A percentile compares a stretch with the other conserved stretches of the same genome.
Conservation (phyloP, 2,888 invertebrate genomes). For the Abscondita cerata region DNA sequence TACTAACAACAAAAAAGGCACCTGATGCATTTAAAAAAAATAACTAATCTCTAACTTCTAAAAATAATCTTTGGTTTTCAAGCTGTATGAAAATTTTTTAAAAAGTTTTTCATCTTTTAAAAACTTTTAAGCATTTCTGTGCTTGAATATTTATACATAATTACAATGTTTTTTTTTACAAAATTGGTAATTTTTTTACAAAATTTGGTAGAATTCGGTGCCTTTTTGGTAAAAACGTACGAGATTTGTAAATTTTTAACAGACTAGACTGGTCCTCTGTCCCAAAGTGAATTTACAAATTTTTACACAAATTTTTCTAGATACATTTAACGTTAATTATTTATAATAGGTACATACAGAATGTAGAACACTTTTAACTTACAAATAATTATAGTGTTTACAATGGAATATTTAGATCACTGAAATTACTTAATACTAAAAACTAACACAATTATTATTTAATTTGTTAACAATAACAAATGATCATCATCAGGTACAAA, state of each 20-base stretch:
- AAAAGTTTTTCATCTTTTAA: conserved; percentile 46
- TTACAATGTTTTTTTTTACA: conserved; percentile 20
- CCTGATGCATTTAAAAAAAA: conserved; percentile 19
- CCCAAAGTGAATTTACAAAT: conserved; percentile 27
- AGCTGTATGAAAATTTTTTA: conserved; percentile 59
- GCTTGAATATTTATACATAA: conserved; percentile 41
- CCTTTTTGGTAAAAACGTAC: not conserved
- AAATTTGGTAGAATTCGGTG: conserved; percentile 36
- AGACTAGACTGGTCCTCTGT: conserved; percentile 54
- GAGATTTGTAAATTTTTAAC: conserved; percentile 19
- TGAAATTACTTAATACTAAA: not conserved
- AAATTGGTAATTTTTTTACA: conserved; percentile 35
- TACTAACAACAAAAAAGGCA: conserved; percentile 29
- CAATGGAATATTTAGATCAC: not conserved
- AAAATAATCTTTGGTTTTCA: conserved; percentile 55
- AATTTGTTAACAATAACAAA: conserved; percentile 6
- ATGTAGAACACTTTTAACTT: not conserved
- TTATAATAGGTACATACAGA: not conserved
- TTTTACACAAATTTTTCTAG: conserved; percentile 6
- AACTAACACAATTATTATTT: not conserved
- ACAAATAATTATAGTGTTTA: no score
- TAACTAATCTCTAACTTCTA: conserved; percentile 36
- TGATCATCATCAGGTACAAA: conserved; percentile 15
- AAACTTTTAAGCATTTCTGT: conserved; percentile 49
- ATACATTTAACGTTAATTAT: not conserved